phyloP scores from a whole-genome alignment of 1,140 invertebrate species.

The Trichonephila inaurata region DNA sequence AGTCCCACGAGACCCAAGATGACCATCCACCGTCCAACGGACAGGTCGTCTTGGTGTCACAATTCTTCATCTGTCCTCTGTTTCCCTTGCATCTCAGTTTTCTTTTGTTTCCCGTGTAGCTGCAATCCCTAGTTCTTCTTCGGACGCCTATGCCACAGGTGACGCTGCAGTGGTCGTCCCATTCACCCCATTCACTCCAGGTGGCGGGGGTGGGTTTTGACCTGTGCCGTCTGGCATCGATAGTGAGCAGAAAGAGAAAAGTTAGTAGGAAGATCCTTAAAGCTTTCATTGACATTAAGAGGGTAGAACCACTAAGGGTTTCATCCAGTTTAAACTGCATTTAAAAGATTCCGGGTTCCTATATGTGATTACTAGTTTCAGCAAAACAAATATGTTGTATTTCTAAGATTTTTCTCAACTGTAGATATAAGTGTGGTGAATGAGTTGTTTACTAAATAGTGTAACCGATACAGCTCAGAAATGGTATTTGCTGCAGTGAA shows the following conservation, averaged over 20 bases:
- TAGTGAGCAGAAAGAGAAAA: not conserved
- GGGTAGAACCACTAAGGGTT: too few relatives aligned
- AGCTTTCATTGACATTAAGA: not conserved
- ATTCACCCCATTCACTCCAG: slow-evolving; percentile 46
- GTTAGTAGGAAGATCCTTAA: not conserved
- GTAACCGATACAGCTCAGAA: too few relatives aligned
- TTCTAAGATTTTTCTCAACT: too few relatives aligned
- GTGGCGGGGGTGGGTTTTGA: not conserved
- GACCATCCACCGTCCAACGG: slow-evolving; percentile 70
- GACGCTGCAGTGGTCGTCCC: slow-evolving; percentile 54
- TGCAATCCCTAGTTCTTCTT: slow-evolving; percentile 40
- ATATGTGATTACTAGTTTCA: too few relatives aligned
- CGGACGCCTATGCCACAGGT: slow-evolving; percentile 64
- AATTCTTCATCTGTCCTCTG: slow-evolving; percentile 46
- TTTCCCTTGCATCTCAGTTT: slow-evolving; percentile 29
- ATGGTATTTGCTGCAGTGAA: too few relatives aligned
- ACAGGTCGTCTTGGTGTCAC: slow-evolving; percentile 61
- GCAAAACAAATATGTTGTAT: too few relatives aligned
- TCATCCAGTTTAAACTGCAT: too few relatives aligned
- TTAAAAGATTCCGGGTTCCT: too few relatives aligned
- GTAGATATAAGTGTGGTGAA: too few relatives aligned
- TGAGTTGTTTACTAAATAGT: too few relatives aligned
- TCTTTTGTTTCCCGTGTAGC: slow-evolving; percentile 13
- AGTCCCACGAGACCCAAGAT: slow-evolving; percentile 50
- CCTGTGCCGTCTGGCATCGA: not conserved